Evolutionary conservation across 2,888 invertebrate genomes (phyloP).

Genomic region (Apamea epomidion): DNA sequence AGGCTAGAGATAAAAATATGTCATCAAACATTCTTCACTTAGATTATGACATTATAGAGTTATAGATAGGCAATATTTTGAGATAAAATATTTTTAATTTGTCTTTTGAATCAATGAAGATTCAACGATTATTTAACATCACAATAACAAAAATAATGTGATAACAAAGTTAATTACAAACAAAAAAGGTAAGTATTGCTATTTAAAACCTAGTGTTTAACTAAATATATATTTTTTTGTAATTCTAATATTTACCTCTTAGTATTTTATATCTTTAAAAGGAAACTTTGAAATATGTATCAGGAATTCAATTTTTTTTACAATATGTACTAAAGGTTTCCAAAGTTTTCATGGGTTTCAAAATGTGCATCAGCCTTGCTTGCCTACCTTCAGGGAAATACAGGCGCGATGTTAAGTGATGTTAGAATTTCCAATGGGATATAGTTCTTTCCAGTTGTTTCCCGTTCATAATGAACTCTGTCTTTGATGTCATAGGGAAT

Average conservation of each 20-base stretch:
- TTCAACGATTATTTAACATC: neutral
- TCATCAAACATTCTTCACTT: constrained; percentile 30
- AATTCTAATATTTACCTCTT: neutral
- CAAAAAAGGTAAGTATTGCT: neutral
- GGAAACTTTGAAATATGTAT: constrained; percentile 8
- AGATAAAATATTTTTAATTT: constrained; percentile 4
- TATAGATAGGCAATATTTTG: constrained; percentile 15
- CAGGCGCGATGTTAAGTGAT: no score
- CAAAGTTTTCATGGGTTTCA: neutral
- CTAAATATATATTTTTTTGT: no score
- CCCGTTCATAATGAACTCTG: neutral
- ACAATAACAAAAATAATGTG: neutral
- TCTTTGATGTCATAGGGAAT: constrained; percentile 21
- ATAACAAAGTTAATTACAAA: neutral
- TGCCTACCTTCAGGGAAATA: neutral
- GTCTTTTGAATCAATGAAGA: neutral
- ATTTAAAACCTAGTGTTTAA: no score
- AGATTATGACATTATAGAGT: constrained; percentile 27
- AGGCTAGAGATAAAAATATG: constrained; percentile 50
- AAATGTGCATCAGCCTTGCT: neutral
- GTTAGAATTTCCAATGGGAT: neutral
- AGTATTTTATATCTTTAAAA: neutral
- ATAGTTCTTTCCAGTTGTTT: neutral
- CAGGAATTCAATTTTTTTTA: neutral
- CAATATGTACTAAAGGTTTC: neutral